These are phyloP conservation scores for Conchocele bisecta DNA, from an alignment of 2,888 invertebrate species.

Conservation along the genomic window DNA sequence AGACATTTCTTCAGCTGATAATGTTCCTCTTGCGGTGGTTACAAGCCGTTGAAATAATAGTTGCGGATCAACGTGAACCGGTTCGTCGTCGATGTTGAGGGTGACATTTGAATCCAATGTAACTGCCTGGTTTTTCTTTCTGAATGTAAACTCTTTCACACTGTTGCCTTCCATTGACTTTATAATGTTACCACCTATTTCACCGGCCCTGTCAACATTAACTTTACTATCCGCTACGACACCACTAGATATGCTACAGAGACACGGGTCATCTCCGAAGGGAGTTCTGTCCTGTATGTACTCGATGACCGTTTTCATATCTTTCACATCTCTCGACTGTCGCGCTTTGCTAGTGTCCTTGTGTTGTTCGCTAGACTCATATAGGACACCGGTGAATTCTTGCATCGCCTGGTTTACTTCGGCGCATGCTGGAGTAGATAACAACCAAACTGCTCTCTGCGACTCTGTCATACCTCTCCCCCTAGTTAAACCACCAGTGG, in stretches of 20 bases:
- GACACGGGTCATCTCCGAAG: conserved; percentile 11
- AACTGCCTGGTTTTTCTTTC: conserved; percentile 27
- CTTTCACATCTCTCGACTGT: conserved; percentile 22
- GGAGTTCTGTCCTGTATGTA: conserved; percentile 13
- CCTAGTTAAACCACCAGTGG: conserved; percentile 1
- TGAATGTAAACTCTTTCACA: conserved; percentile 20
- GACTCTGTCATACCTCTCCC: neutral
- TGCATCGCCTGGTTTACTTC: neutral
- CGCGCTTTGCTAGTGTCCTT: conserved; percentile 34
- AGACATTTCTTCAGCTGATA: neutral
- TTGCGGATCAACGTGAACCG: neutral
- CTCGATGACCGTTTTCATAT: conserved; percentile 6
- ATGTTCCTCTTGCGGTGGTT: neutral
- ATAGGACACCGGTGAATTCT: neutral
- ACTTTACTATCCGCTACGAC: conserved; percentile 3
- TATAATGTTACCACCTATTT: conserved; percentile 38
- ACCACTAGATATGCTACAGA: conserved; percentile 21
- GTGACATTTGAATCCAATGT: conserved; percentile 22
- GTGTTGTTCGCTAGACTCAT: conserved; percentile 37
- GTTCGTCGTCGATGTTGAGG: conserved; percentile 26
- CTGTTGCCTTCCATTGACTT: conserved; percentile 40
- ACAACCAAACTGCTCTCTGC: neutral
- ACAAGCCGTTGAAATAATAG: conserved; percentile 10
- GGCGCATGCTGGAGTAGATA: neutral
- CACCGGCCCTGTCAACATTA: conserved; percentile 33